These are phyloP conservation scores for Lineus longissimus DNA, from an alignment of 1,140 invertebrate species.

Conservation along the genomic window DNA sequence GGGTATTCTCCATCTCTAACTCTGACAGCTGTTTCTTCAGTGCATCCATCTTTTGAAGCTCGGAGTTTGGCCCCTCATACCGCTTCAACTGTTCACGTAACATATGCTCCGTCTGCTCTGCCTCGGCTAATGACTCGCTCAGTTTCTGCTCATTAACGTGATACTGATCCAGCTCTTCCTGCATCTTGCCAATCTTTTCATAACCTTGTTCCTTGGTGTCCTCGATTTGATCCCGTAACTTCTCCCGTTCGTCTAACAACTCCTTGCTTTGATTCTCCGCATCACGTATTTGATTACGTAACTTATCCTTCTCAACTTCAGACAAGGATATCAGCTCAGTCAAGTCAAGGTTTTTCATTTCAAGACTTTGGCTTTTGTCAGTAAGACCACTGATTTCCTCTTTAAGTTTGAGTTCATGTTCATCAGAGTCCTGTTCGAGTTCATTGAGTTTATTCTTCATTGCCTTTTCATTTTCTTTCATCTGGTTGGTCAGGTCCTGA, in stretches of 20 bases:
- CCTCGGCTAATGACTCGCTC: conserved; percentile 34
- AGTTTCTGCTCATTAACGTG: conserved; percentile 33
- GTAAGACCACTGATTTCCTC: neutral
- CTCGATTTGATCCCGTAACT: conserved; percentile 34
- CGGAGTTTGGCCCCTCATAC: conserved; percentile 22
- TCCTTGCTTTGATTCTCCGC: neutral
- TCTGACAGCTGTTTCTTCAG: neutral
- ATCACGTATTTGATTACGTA: neutral
- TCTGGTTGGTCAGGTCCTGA: neutral
- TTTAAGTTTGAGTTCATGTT: neutral
- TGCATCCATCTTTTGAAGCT: neutral
- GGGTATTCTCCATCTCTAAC: neutral
- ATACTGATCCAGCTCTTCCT: conserved; percentile 39
- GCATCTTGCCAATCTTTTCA: conserved; percentile 10
- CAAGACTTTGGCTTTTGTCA: neutral
- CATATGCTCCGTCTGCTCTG: conserved; percentile 24
- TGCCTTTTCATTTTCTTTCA: conserved; percentile 2
- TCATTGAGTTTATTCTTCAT: neutral
- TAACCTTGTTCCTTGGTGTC: conserved; percentile 8
- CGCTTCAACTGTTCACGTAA: conserved; percentile 29
- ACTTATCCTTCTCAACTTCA: neutral
- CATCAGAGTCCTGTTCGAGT: neutral
- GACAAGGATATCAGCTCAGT: neutral
- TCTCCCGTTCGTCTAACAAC: conserved; percentile 28
- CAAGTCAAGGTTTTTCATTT: neutral